These are phyloP conservation scores for Halotydeus destructor DNA, from an alignment of 1,140 invertebrate species.

Conservation along the genomic window DNA sequence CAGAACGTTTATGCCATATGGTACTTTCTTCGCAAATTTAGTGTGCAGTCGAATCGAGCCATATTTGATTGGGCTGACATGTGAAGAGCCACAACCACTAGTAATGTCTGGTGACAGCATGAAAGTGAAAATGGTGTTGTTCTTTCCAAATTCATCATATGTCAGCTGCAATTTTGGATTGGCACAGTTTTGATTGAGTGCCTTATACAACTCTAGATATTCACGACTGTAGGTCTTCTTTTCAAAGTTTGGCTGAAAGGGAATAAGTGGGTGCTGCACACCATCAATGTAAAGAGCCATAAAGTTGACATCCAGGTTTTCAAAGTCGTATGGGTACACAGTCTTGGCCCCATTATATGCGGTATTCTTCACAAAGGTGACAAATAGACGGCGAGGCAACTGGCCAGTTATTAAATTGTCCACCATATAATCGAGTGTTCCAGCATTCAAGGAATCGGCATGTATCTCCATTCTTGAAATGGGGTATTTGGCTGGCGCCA, in stretches of 20 bases:
- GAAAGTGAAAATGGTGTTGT: neutral
- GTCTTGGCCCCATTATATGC: neutral
- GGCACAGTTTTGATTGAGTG: neutral
- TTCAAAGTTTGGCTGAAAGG: slow-evolving; percentile 5
- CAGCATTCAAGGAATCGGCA: neutral
- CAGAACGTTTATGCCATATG: neutral
- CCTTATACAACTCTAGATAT: neutral
- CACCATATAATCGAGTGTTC: neutral
- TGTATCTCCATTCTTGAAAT: neutral
- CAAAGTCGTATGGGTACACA: slow-evolving; percentile 9
- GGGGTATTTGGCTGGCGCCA: slow-evolving; percentile 3
- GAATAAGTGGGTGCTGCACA: slow-evolving; percentile 2
- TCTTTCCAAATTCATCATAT: neutral
- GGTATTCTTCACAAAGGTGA: neutral
- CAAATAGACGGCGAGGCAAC: neutral
- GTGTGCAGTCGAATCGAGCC: slow-evolving; percentile 3
- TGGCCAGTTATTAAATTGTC: neutral
- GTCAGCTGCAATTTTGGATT: neutral
- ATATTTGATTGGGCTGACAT: slow-evolving; percentile 3
- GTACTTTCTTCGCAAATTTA: neutral
- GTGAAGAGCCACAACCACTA: neutral
- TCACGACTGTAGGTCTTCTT: slow-evolving; percentile 4
- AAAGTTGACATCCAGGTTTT: slow-evolving; percentile 8
- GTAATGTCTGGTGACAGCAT: neutral
- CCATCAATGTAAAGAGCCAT: slow-evolving; percentile 7